Evolutionary conservation across 2,797 vertebrate genomes (phyloP).

Genomic region (Astyanax mexicanus): DNA sequence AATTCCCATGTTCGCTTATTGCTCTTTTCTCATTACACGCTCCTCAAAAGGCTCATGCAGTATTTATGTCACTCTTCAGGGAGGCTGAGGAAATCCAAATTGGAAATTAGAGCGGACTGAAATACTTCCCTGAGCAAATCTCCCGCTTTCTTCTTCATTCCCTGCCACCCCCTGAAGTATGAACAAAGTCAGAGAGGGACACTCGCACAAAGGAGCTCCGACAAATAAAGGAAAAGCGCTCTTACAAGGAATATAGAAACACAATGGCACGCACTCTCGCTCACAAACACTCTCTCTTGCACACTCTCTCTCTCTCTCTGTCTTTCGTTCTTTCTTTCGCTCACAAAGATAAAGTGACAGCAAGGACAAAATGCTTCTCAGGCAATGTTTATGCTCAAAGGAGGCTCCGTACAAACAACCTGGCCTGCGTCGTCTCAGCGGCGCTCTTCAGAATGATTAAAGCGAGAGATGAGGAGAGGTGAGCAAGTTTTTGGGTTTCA

Average conservation of each 20-base stretch:
- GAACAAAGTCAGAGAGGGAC: constrained; percentile 48
- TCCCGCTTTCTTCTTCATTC: constrained; percentile 19
- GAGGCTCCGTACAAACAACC: constrained; percentile 58
- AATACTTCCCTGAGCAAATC: constrained; percentile 45
- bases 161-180: constrained; percentile 22
- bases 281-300: not conserved
- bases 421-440: constrained; percentile 49
- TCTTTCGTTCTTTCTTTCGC: not conserved
- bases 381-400: constrained; percentile 55
- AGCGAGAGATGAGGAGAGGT: constrained; percentile 43
- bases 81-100: constrained; percentile 60
- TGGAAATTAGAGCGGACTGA: constrained; percentile 51
- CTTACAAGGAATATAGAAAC: constrained; percentile 38
- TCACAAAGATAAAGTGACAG: constrained; percentile 41
- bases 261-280: not conserved
- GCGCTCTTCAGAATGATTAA: constrained; percentile 68
- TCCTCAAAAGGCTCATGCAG: constrained; percentile 57
- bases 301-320: not conserved
- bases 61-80: constrained; percentile 56
- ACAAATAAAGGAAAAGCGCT: constrained; percentile 43
- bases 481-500: constrained; percentile 23
- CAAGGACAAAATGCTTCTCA: constrained; percentile 55
- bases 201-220: constrained; percentile 28
- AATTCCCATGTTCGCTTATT: constrained; percentile 56
- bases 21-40: constrained; percentile 63